phyloP scores from a whole-genome alignment of 2,797 vertebrate species.

The Hypotaenidia okinawae region DNA sequence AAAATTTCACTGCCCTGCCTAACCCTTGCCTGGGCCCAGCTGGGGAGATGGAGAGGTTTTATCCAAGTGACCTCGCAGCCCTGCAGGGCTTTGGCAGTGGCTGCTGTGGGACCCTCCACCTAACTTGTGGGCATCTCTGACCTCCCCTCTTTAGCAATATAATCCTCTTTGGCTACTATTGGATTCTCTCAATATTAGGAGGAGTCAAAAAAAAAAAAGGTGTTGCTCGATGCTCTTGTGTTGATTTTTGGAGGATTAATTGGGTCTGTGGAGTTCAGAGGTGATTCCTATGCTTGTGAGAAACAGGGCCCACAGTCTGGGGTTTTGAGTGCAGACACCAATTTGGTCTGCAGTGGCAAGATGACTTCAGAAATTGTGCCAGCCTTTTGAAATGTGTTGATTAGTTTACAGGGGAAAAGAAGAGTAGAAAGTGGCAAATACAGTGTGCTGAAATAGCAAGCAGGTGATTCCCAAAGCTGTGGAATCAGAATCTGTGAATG shows the following conservation, averaged over 20 bases:
- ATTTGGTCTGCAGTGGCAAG: background rate
- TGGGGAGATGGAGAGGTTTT: background rate
- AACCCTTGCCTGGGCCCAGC: background rate
- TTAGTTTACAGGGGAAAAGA: background rate
- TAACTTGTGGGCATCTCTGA: background rate
- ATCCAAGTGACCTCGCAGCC: fast-evolving
- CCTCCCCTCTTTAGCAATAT: background rate
- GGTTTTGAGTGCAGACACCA: background rate
- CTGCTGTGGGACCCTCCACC: background rate
- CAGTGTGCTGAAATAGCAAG: background rate
- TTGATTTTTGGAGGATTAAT: background rate
- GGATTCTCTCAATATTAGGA: background rate
- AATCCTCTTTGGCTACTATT: background rate
- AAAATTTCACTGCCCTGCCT: background rate
- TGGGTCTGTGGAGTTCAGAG: background rate
- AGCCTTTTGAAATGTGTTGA: background rate
- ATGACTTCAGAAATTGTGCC: background rate
- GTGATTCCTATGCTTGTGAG: background rate
- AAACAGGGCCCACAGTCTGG: background rate
- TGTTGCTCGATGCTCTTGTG: background rate
- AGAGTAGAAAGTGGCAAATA: background rate
- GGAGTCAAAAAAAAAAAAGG: too few species aligned
- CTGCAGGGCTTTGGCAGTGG: background rate
- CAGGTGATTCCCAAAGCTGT: fast-evolving
- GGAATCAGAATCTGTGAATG: background rate